A percentile compares a stretch with the other conserved stretches of the same genome.
Evolutionary conservation across 2,797 vertebrate species (phyloP).

Genomic region (Phoebastria nigripes): DNA sequence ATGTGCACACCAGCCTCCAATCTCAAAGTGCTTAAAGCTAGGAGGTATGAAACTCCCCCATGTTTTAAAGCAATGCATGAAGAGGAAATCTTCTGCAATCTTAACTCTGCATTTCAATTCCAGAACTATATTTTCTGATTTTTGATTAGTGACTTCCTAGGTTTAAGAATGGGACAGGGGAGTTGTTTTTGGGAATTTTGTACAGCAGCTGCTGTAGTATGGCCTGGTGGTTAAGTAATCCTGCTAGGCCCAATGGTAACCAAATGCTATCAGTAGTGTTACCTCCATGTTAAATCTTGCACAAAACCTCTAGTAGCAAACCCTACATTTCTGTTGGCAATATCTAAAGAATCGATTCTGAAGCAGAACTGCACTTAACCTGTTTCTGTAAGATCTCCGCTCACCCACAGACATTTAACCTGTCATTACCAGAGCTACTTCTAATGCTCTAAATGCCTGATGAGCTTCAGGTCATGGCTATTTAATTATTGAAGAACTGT

Average conservation of each 20-base stretch:
- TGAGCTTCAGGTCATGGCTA: not conserved
- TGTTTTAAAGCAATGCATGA: not conserved
- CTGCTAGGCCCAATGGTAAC: not conserved
- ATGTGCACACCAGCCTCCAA: not conserved
- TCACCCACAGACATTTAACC: not conserved
- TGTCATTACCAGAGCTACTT: not conserved
- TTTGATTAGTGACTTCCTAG: not conserved
- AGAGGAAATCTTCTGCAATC: not conserved
- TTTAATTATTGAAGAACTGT: not conserved
- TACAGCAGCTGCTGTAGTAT: not conserved
- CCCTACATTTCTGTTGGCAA: not conserved
- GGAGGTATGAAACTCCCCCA: not conserved
- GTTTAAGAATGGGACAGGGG: not conserved
- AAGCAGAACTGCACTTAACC: not conserved
- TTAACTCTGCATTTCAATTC: not conserved
- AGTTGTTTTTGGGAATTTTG: not conserved
- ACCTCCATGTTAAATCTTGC: not conserved
- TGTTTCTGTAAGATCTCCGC: not conserved
- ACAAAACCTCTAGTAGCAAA: not conserved
- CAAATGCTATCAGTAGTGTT: not conserved
- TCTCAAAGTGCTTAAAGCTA: not conserved
- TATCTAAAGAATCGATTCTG: rapidly evolving
- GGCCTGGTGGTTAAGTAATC: not conserved
- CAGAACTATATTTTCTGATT: not conserved
- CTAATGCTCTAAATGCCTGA: not conserved